These are phyloP conservation scores for Parasteatoda tepidariorum DNA, from an alignment of 1,140 invertebrate species.

Conservation along the genomic window DNA sequence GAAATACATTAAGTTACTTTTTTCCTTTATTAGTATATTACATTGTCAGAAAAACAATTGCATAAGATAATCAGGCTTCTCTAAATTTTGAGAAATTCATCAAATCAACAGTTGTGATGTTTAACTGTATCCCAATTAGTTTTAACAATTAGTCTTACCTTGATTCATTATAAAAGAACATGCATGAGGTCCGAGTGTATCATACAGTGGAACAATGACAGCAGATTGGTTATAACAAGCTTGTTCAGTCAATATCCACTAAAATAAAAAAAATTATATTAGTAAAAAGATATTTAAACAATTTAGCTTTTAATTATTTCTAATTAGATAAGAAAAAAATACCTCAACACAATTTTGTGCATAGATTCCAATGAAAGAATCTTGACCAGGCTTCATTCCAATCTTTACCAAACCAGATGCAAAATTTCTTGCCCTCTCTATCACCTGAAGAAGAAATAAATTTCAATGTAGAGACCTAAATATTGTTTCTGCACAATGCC, in stretches of 20 bases:
- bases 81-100: too few species aligned
- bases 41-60: too few species aligned
- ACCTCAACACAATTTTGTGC: slow-evolving; percentile 92
- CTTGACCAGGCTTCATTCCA: slow-evolving; percentile 76
- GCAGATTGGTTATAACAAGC: slow-evolving; percentile 94
- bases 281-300: not conserved
- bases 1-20: too few species aligned
- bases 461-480: too few species aligned
- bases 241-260: slow-evolving; percentile 95
- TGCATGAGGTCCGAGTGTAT: slow-evolving; percentile 94
- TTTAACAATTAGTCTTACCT: slow-evolving; percentile 78
- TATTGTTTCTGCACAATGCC: too few species aligned
- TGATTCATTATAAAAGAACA: slow-evolving; percentile 97
- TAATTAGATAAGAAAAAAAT: slow-evolving; percentile 16
- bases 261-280: not conserved
- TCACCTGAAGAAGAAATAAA: slow-evolving; percentile 46
- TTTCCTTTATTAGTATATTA: too few species aligned
- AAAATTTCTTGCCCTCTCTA: slow-evolving; percentile 89
- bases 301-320: not conserved
- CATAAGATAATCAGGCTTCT: too few species aligned
- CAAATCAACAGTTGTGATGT: too few species aligned
- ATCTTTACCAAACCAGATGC: slow-evolving; percentile 87
- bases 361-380: slow-evolving; percentile 91
- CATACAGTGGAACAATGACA: slow-evolving; percentile 95
- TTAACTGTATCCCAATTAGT: too few species aligned